Base-by-base conservation (phyloP, 2,113 vertebrate species). In the Carettochelys insculpta region DNA sequence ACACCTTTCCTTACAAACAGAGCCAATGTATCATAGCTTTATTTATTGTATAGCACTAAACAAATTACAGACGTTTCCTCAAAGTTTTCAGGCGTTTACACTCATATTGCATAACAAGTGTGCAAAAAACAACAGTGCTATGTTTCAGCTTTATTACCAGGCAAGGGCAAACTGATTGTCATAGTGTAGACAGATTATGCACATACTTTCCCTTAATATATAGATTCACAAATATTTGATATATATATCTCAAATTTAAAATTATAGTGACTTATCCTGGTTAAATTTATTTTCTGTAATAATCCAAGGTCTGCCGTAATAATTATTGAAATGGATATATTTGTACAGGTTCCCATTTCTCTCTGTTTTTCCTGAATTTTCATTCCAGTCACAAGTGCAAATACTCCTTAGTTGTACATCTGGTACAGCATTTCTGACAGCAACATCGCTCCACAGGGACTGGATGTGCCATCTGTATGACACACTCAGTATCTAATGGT, bases 391-490 rank as follows among this genome's bases (percentile, higher is more conserved):
- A 85, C 6, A 48, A 96, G 4, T 68, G 77, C 58, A 94, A 78
- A 75, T 95, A 89, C 85, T 92, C 45, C 87, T 95, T 96, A 90
- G 85, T 52, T 89, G 87, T 96, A 93, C 96, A 97, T 96, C 96
- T 97, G 95, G 85, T 92, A 90, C 79, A 92, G 77, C 88, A 93
- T 90, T 95, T 95, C 82, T 97, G 95, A 97, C 94, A 97, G 85
- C 92, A 96, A 13, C 78, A 95, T 95, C 85, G 94, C 91, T 95
- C 95, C 77, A 0, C 48, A 82, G 97, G 91, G 96, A 96, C 86
- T 58, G 88, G 86, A 91, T 92, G 51, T 94, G 80, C 94, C 96
- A 97, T 96, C 96, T 96, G 95, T 93, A 87, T 92, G 94, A 95
- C 79, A 94, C 83, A 90, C 53, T 94, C 68, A 58, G 75, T 92